These are phyloP conservation scores for Meriones psammophilus DNA, from an alignment of 2,797 vertebrate species.

Conservation along the genomic window DNA sequence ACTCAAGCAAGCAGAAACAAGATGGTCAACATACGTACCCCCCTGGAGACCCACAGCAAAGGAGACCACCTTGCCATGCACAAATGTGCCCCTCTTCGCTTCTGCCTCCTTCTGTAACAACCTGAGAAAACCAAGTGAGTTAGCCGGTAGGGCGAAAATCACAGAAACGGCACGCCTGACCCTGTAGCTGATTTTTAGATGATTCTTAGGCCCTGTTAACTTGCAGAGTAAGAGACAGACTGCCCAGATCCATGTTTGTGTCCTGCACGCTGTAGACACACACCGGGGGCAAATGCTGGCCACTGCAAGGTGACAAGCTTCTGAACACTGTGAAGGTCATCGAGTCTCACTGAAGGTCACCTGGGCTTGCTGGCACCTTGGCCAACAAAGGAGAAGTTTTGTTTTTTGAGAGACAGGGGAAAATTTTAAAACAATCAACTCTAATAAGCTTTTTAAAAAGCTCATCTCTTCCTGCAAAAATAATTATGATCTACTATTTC, in stretches of 20 bases:
- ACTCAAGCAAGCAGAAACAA: conserved; percentile 23
- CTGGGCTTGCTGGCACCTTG: conserved; percentile 38
- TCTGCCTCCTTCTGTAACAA: not conserved
- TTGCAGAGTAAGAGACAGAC: not conserved
- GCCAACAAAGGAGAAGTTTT: not conserved
- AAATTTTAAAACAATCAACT: conserved; percentile 23
- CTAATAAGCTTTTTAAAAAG: conserved; percentile 3
- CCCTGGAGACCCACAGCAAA: not conserved
- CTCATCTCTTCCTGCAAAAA: conserved; percentile 21
- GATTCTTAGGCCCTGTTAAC: not conserved
- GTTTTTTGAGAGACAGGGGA: not conserved
- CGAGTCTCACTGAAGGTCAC: conserved; percentile 37
- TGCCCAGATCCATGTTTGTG: not conserved
- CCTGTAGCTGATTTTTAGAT: conserved; percentile 9
- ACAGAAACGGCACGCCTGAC: not conserved
- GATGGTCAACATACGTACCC: not conserved
- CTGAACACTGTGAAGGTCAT: conserved; percentile 27
- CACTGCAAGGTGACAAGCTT: conserved; percentile 64
- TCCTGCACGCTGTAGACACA: not conserved
- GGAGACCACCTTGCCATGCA: not conserved
- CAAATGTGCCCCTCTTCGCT: not conserved
- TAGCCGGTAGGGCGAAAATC: not conserved
- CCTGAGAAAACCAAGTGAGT: not conserved
- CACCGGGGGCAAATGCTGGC: not conserved
- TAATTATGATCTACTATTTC: not conserved